A percentile compares a stretch with the other conserved stretches of the same genome.
Evolutionary conservation across 1,140 invertebrate species (phyloP).

Genomic region (Drosophila virilis): DNA sequence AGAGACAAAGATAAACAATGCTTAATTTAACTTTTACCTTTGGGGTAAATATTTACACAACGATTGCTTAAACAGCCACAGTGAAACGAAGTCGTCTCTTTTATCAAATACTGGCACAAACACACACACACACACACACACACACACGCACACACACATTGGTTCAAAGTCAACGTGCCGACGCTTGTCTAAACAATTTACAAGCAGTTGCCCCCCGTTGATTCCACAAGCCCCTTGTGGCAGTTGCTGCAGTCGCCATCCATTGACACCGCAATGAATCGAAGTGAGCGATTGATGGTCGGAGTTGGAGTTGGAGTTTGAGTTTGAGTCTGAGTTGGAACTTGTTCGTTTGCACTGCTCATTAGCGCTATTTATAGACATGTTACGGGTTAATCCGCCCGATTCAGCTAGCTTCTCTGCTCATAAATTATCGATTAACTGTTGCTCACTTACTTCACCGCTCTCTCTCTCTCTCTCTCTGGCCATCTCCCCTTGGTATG

Average conservation of each 20-base stretch:
- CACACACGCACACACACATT: constrained; percentile 15
- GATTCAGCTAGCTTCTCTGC: constrained; percentile 39
- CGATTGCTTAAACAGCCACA: constrained; percentile 63
- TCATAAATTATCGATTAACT: constrained; percentile 78
- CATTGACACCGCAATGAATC: constrained; percentile 42
- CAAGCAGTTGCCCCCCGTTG: constrained; percentile 21
- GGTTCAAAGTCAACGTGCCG: constrained; percentile 70
- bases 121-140: constrained; percentile 8
- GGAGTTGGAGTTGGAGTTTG: neutral
- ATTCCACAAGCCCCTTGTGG: neutral
- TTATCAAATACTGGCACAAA: constrained; percentile 13
- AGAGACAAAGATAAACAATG: constrained; percentile 54
- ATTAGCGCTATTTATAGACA: constrained; percentile 80
- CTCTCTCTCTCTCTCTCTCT: constrained; percentile 8
- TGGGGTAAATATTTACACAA: constrained; percentile 71
- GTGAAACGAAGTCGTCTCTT: constrained; percentile 18
- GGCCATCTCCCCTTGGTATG: constrained; percentile 28
- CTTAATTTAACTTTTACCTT: constrained; percentile 74
- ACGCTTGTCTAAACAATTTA: constrained; percentile 74
- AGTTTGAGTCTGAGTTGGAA: constrained; percentile 3
- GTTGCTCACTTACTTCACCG: neutral
- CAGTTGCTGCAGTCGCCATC: constrained; percentile 8
- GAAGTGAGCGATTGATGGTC: constrained; percentile 32
- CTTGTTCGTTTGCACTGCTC: constrained; percentile 41
- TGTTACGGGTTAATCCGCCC: constrained; percentile 51